Base-by-base conservation (phyloP, 1,140 invertebrate species). In the Drosophila jambulina region DNA sequence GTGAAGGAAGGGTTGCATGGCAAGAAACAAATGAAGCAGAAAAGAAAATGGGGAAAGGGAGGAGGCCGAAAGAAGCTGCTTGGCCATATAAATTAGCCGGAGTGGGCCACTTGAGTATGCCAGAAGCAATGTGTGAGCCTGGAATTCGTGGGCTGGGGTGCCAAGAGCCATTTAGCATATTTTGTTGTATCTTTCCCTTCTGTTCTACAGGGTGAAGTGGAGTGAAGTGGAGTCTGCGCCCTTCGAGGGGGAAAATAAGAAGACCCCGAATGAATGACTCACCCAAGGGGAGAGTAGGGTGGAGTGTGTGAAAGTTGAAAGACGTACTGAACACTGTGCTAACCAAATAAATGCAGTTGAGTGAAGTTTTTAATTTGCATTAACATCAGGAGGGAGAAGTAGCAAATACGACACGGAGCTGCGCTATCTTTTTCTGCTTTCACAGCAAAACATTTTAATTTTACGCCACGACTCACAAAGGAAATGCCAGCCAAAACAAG, bases 161-260 rank as follows among this genome's bases (percentile, higher is more conserved):
- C 77, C 79, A 84, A 84, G 82, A 86, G 53, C 69, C 82, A 86
- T 86, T 86, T 86, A 86, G 75, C 85, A 84, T 87, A 78, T 87
- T 84, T 86, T 75, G 19, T 45, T 61, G 70, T 72, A 49, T 34
- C 15, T 23, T 45, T 43, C 43, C 45, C n/a, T 25, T 23, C 48
- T 34, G 21, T 49, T 72, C 42, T 59, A 19, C 45, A 40, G 53
- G 69, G 23, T 64, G 62, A 40, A 65, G 43, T 29, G 64, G 9
- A 49, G 57, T 72, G 49, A 32, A 78, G 59, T 59, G 45, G 68
- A 69, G 78, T 71, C 59, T 64, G 61, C 36, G 69, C 38, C 51
- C n/a, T 48, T 72, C 19, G 25, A 21, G 38, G n/a, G 48, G 42
- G 19, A 19, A 42, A 29, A 40, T 23, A 54, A 48, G 64, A 68